phyloP scores from a whole-genome alignment of 2,113 vertebrate species.

The Aptenodytes forsteri region DNA sequence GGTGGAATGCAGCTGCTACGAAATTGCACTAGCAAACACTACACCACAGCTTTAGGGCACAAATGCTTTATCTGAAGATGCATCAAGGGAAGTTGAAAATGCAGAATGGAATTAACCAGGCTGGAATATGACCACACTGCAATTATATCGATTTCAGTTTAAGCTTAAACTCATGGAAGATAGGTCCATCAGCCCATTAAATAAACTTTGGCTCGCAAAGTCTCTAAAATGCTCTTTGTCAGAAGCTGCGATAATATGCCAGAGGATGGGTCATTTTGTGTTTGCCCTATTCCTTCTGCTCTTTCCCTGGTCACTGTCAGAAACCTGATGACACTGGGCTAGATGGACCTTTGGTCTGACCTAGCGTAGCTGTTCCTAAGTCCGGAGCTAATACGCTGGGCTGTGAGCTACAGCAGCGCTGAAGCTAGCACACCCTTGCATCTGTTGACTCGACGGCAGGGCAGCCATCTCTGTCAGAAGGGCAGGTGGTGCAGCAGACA shows the following conservation, averaged over 20 bases:
- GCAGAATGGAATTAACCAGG: conserved; percentile 32
- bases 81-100: conserved; percentile 36
- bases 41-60: background rate
- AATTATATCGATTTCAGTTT: background rate
- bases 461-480: background rate
- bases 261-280: background rate
- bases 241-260: background rate
- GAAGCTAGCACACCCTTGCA: background rate
- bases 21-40: background rate
- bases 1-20: background rate
- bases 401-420: background rate
- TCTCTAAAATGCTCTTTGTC: background rate
- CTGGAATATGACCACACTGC: conserved; percentile 8
- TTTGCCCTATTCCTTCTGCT: background rate
- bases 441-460: background rate
- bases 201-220: background rate
- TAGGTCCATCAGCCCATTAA: background rate
- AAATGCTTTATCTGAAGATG: conserved; percentile 25
- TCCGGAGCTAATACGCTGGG: background rate
- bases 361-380: background rate
- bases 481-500: background rate
- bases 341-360: background rate
- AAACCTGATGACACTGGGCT: background rate
- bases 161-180: background rate
- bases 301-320: background rate